A percentile compares a stretch with the other conserved stretches of the same genome.
Evolutionary conservation across 1,140 invertebrate genomes (phyloP).

Genomic region (Megathymus violae): DNA sequence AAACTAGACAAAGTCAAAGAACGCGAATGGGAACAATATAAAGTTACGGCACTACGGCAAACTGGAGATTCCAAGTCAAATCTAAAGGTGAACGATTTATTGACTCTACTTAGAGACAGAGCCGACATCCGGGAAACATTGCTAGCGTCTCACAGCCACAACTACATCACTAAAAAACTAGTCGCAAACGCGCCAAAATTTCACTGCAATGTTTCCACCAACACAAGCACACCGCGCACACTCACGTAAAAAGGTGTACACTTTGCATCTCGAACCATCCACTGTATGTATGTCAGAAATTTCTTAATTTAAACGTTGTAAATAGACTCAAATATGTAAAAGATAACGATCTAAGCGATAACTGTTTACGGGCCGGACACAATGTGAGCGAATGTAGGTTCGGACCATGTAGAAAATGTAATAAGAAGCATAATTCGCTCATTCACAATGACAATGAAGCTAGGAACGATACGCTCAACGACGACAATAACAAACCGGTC

Average conservation of each 20-base stretch:
- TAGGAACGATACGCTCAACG: not conserved
- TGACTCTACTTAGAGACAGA: no score
- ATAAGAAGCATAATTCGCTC: constrained; percentile 42
- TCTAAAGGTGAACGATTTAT: no score
- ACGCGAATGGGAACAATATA: no score
- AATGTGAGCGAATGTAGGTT: constrained; percentile 22
- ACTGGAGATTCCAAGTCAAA: no score
- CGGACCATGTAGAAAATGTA: constrained; percentile 36
- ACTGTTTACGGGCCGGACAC: constrained; percentile 38
- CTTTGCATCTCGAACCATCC: constrained; percentile 33
- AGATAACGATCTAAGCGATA: constrained; percentile 35
- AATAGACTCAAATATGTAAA: constrained; percentile 32
- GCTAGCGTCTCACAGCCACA: no score
- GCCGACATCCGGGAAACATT: no score
- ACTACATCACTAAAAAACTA: no score
- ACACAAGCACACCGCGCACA: constrained; percentile 44
- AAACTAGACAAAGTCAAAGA: no score
- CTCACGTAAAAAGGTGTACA: constrained; percentile 80
- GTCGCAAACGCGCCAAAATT: no score
- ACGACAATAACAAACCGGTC: constrained; percentile 9
- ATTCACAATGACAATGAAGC: constrained; percentile 14
- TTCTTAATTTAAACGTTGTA: constrained; percentile 26
- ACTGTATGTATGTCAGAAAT: constrained; percentile 36
- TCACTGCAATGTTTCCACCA: no score
- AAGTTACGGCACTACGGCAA: no score